These are phyloP conservation scores for Megastigmus dorsalis DNA, from an alignment of 2,888 invertebrate genomes.

Conservation along the genomic window DNA sequence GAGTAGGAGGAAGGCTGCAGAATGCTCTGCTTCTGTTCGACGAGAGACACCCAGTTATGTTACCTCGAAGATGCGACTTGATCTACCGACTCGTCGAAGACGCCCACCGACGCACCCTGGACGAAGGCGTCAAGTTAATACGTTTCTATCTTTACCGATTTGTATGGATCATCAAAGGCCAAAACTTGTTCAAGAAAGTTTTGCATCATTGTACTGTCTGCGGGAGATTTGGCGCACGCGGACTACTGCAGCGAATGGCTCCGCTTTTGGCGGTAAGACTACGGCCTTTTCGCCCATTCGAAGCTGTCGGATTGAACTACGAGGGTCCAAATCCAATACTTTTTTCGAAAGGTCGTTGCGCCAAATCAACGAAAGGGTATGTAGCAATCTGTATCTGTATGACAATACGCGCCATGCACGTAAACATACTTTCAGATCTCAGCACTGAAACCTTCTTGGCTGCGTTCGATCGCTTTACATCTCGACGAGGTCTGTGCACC, in stretches of 20 bases:
- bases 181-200: not conserved
- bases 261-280: not conserved
- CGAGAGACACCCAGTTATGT: not conserved
- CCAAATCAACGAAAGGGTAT: slow-evolving; percentile 47
- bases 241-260: not conserved
- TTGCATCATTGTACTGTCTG: not conserved
- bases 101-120: not conserved
- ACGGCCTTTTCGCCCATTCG: slow-evolving; percentile 58
- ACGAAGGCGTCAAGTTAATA: not conserved
- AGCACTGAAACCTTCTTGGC: slow-evolving; percentile 49
- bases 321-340: slow-evolving; percentile 53
- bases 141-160: not conserved
- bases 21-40: not conserved
- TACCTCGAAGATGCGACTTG: not conserved
- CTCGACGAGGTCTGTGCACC: slow-evolving; percentile 37
- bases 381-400: slow-evolving; percentile 58
- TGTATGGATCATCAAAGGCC: not conserved
- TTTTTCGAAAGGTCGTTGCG: slow-evolving; percentile 55
- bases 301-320: slow-evolving; percentile 47
- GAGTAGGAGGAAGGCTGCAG: slow-evolving; percentile 3
- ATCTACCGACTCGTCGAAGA: not conserved
- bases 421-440: slow-evolving; percentile 55
- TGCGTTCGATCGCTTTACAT: slow-evolving; percentile 43
- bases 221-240: not conserved
- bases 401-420: slow-evolving; percentile 57